Evolutionary conservation across 1,140 invertebrate species (phyloP).

Genomic region (Steinernema feltiae): DNA sequence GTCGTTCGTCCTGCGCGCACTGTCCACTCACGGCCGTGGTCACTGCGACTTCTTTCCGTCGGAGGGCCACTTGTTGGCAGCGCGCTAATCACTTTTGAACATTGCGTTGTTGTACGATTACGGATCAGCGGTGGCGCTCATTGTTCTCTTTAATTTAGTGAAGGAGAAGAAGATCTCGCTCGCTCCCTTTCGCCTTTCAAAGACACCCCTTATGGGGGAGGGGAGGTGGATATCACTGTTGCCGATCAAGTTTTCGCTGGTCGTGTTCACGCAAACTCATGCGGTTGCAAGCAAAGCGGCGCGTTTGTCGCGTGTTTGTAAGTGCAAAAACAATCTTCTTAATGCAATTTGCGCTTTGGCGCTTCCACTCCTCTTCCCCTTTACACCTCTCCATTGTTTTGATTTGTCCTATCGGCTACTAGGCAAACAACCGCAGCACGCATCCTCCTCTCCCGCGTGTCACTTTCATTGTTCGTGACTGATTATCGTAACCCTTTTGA

Average conservation of each 20-base stretch:
- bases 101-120: not conserved
- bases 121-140: not conserved
- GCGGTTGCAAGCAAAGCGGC: not conserved
- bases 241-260: not conserved
- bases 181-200: not conserved
- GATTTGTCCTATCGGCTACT: not conserved
- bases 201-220: no score
- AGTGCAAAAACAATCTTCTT: not conserved
- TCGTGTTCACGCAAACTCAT: not conserved
- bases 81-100: slow-evolving; percentile 6
- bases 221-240: not conserved
- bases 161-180: not conserved
- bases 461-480: slow-evolving; percentile 6
- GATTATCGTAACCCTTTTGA: no score
- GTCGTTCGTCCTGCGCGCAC: not conserved
- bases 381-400: slow-evolving; percentile 10
- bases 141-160: not conserved
- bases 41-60: slow-evolving; percentile 3
- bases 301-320: not conserved
- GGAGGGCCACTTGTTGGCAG: slow-evolving; percentile 13
- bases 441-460: not conserved
- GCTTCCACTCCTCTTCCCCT: not conserved
- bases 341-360: not conserved
- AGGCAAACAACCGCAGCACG: slow-evolving; percentile 1
- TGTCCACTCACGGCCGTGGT: not conserved